Evolutionary conservation across 2,113 vertebrate genomes (phyloP).

Genomic region (Sylvilagus bachmani): DNA sequence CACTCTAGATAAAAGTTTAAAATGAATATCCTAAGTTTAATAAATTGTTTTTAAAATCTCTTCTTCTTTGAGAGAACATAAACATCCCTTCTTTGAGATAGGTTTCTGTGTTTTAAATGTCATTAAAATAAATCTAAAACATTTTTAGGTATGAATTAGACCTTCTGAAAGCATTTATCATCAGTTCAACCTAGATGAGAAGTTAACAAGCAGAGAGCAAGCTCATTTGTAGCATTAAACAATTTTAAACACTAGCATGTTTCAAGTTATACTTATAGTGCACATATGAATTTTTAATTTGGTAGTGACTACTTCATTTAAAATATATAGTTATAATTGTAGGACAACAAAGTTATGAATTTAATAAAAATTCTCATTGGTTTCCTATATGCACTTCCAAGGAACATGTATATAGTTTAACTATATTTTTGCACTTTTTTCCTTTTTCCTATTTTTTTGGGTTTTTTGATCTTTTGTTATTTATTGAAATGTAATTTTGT

Average conservation of each 20-base stretch:
- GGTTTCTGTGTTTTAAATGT: not conserved
- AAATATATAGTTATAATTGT: not conserved
- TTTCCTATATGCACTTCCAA: not conserved
- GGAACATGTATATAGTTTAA: not conserved
- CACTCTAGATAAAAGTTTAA: slow-evolving; percentile 7
- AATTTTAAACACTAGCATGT: not conserved
- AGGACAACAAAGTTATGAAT: not conserved
- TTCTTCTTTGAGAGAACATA: not conserved
- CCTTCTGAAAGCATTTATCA: not conserved
- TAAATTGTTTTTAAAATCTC: not conserved
- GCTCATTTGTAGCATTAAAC: not conserved
- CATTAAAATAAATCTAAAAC: slow-evolving; percentile 19
- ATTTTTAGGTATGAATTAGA: not conserved
- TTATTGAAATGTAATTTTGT: slow-evolving; percentile 37
- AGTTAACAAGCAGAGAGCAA: not conserved
- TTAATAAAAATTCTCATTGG: not conserved
- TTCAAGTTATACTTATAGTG: not conserved
- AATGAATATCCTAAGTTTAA: not conserved
- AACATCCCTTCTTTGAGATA: not conserved
- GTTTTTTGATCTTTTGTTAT: not conserved
- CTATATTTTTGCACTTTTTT: not conserved
- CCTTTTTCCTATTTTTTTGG: not conserved
- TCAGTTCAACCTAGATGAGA: not conserved
- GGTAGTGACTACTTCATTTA: not conserved
- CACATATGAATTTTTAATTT: not conserved